Evolutionary conservation across 2,113 vertebrate genomes (phyloP), one percentile per base, ranked within the genome.

Genomic region (Pseudopodoces humilis): DNA sequence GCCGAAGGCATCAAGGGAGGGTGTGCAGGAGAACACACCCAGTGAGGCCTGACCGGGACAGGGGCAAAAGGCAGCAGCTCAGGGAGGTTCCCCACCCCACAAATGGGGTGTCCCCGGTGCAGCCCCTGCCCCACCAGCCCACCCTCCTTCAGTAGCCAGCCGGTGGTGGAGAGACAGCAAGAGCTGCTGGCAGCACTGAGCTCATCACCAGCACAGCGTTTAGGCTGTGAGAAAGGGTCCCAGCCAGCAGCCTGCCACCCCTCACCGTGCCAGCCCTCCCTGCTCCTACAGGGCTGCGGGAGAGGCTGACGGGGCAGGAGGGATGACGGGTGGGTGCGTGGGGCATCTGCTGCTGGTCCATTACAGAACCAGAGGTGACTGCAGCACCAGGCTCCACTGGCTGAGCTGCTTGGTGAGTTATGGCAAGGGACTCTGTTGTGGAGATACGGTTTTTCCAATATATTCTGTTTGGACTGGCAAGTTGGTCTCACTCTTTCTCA

Each of bases 391-490:
- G 88, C 81, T 94, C 94, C 86, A 30, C 92, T 18, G 33, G 59
- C 78, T 74, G 81, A 35, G 56, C 91, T 78, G 86, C 23, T 41
- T 13, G 81, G 80, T 96, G 95, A 97, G 27, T 96, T 94, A 95
- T 62, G 44, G 86, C 53, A 37, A 78, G 75, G 88, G 59, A 74
- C 65, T 27, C 39, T 41, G 24, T 4, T 41, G 50, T 47, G 90
- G 69, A 94, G 87, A 94, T 94, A 69, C 4, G 56, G 86, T 85
- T 97, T 96, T 91, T 76, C 27, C 91, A 82, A 77, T 96, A 72
- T 94, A 93, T 96, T 97, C 96, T 97, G 96, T 96, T 97, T 97
- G 96, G 97, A 98, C 95, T 96, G 97, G 93, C 96, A 96, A 96
- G 92, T 95, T 96, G 97, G 96, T 93, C 96, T 96, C 85, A 86